Evolutionary conservation across 2,113 vertebrate genomes (phyloP).

Genomic region (Pygoscelis adeliae): DNA sequence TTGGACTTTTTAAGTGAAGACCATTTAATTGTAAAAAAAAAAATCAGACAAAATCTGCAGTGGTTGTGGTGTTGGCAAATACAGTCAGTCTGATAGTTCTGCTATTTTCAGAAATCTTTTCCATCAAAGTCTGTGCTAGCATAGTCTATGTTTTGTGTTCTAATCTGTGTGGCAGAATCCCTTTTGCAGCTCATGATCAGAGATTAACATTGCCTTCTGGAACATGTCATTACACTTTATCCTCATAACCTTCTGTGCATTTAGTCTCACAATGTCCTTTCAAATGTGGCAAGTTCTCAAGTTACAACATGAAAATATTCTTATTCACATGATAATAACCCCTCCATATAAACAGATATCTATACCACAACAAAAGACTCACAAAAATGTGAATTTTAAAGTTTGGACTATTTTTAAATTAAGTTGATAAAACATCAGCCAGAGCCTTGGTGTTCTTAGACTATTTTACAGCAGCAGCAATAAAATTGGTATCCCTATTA

Average conservation of each 20-base stretch:
- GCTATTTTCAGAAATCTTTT: not conserved
- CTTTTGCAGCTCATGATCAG: not conserved
- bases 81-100: not conserved
- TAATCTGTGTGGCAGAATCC: not conserved
- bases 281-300: not conserved
- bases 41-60: not conserved
- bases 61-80: not conserved
- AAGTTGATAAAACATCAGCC: not conserved
- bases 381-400: not conserved
- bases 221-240: not conserved
- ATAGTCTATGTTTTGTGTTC: not conserved
- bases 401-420: not conserved
- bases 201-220: not conserved
- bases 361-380: not conserved
- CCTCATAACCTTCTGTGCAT: fast-evolving
- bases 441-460: not conserved
- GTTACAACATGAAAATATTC: not conserved
- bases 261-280: not conserved
- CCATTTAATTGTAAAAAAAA: not conserved
- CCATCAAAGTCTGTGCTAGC: not conserved
- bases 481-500: not conserved
- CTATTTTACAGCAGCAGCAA: not conserved
- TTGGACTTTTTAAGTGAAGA: not conserved
- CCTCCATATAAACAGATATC: not conserved
- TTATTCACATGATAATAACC: not conserved